Conservation (phyloP, 1,140 invertebrate species). For the Zaprionus taronus region DNA sequence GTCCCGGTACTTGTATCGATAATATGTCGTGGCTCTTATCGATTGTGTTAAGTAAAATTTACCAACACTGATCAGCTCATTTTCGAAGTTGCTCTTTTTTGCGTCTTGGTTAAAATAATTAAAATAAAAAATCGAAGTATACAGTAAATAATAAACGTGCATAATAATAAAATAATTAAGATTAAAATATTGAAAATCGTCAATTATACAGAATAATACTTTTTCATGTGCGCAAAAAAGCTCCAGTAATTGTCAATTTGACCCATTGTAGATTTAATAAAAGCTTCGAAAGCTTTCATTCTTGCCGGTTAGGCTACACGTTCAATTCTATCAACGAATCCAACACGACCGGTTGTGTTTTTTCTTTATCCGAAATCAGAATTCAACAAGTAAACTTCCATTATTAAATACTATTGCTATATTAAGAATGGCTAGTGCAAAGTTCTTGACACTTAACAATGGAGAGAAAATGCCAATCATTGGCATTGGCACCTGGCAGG, state of each 20-base stretch:
- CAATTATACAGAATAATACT: too few relatives aligned
- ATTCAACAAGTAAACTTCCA: slow-evolving; percentile 27
- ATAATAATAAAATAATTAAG: not conserved
- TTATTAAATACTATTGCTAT: not conserved
- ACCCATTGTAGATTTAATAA: not conserved
- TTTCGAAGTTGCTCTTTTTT: not conserved
- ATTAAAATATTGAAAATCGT: too few relatives aligned
- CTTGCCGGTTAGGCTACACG: not conserved
- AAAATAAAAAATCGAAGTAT: not conserved
- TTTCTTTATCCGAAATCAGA: not conserved
- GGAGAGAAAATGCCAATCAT: slow-evolving; percentile 89
- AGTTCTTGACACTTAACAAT: slow-evolving; percentile 77
- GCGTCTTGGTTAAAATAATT: not conserved
- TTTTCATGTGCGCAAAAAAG: not conserved
- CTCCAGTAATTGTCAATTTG: not conserved
- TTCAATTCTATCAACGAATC: slow-evolving; percentile 12
- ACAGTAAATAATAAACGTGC: not conserved
- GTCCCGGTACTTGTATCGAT: slow-evolving; percentile 27
- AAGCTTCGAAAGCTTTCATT: slow-evolving; percentile 29
- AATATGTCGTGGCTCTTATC: not conserved
- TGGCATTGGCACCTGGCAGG: slow-evolving; percentile 93
- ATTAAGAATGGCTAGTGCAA: slow-evolving; percentile 62
- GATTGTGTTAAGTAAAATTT: not conserved
- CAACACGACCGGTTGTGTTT: slow-evolving; percentile 22
- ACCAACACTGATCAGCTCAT: slow-evolving; percentile 13